Evolutionary conservation across 2,797 vertebrate genomes (phyloP), one percentile per base, ranked within the genome.

Genomic region (Dallia pectoralis): DNA sequence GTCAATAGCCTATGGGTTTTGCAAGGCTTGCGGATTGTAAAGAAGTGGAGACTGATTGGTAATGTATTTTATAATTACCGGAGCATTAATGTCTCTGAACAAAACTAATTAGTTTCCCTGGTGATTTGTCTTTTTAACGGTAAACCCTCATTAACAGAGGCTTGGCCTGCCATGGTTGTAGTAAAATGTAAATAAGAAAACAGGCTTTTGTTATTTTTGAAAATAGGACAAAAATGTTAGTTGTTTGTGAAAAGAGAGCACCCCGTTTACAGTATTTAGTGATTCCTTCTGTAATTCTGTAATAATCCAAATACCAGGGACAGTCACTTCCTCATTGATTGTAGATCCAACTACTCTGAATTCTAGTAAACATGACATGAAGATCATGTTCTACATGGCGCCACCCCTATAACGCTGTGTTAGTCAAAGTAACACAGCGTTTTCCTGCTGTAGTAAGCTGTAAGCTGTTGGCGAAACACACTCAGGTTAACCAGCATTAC

Each of bases 151-250:
- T 84, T 77, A 65, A 84, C 11, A 72, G 77, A 56, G 67, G 77
- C 66, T 71, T 61, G 32, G 32, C 51, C 53, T 40, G 32, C 53
- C 33, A 73, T 25, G 22, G 70, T 73, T 78, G 81, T 66, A 75
- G 74, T 76, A 71, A 77, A 85, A 77, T 71, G 33, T 79, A 69
- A 71, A 66, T 79, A 70, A 70, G 63, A 80, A 71, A 80, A 67
- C 14, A 32, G 63, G 29, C 72, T 81, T 71, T 81, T 67, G 68
- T 82, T 81, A 77, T 73, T 64, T 67, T 62, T 64, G 69, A 76
- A 72, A 72, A 22, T 47, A 70, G 75, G 74, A 73, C 29, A 70
- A 29, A 79, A 71, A 72, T 61, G 66, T 16, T 69, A 44, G 36
- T 69, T 25, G 69, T 78, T 75, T 68, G 67, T 71, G 70, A 79